Base-by-base conservation (phyloP, 2,888 invertebrate species). In the Drepana falcataria region DNA sequence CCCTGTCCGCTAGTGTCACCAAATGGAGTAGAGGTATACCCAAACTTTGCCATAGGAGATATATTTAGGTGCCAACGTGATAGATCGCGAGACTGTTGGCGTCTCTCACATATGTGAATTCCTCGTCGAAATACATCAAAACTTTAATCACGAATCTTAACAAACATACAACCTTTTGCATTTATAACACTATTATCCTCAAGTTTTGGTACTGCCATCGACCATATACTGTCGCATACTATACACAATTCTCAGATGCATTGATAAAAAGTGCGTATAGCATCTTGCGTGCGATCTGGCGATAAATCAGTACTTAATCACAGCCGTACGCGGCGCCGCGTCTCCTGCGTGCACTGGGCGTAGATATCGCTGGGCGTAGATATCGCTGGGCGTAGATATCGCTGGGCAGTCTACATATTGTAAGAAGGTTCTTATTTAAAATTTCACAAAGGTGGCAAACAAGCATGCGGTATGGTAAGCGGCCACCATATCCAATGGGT, bases 281-380 rank as follows among this genome's bases (percentile, higher is more conserved):
- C 41, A 60, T 58, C 52, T 56, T 66, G 33, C 33, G 51, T 41
- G 51, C 51, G 40, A 49, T 37, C 37, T 52, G 54, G 55, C 55
- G 65, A 58, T 64, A 67, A 65, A 65, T 64, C 56, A 53, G 52
- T 48, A 48, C 49, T 55, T 66, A 66, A 66, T 61, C 57, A 62
- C 53, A 57, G 55, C 54, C 51, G 56, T 52, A 48, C 48, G 48
- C 41, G 33, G 58, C 48, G 58, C 55, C 56, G 21, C 21, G 49
- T 34, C 49, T 51, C 35, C 57, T 54, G 44, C 44, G 44, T 6
- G 44, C 44, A 9, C 44, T 44, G 44, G 9, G 44, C 44, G 6
- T 3, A 9, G 44, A 6, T 37, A 37, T 37, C 37, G 37, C 3
- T 37, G 37, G 37, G 4, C 5, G 5, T 4, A 40, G 4, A 40